phyloP scores from a whole-genome alignment of 2,888 invertebrate species.

The Pristionchus mayeri region DNA sequence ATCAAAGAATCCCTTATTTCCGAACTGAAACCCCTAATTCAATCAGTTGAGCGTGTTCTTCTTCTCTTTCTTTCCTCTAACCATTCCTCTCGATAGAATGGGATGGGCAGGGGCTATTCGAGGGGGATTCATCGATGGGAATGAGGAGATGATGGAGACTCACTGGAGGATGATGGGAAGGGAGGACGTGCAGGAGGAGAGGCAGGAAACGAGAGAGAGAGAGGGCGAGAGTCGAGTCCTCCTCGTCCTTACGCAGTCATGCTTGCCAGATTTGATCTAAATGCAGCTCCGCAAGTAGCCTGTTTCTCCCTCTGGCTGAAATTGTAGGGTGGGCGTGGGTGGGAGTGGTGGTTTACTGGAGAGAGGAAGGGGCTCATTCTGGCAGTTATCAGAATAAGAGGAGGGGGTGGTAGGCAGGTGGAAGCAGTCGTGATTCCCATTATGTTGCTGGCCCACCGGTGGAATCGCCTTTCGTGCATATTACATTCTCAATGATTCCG shows the following conservation, averaged over 20 bases:
- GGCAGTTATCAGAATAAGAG: neutral
- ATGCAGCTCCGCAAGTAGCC: too few species aligned
- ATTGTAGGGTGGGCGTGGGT: neutral
- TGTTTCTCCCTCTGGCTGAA: neutral
- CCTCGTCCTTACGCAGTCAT: too few species aligned
- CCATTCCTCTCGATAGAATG: too few species aligned
- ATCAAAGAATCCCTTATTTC: too few species aligned
- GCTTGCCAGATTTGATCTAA: too few species aligned
- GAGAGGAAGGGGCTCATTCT: neutral
- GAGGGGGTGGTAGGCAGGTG: neutral
- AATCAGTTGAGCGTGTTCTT: too few species aligned
- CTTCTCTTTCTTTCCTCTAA: too few species aligned
- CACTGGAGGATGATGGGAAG: neutral
- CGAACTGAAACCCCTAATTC: too few species aligned
- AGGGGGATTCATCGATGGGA: neutral
- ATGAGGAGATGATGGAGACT: neutral
- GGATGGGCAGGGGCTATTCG: neutral
- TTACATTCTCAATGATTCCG: too few species aligned
- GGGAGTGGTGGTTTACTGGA: neutral
- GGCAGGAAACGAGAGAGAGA: too few species aligned
- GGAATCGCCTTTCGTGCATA: neutral
- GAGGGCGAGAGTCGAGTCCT: too few species aligned
- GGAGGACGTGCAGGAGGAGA: too few species aligned
- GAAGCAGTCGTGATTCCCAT: neutral
- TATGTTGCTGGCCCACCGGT: neutral